phyloP scores from a whole-genome alignment of 1,140 invertebrate genomes.

The Elymnias hypermnestra region DNA sequence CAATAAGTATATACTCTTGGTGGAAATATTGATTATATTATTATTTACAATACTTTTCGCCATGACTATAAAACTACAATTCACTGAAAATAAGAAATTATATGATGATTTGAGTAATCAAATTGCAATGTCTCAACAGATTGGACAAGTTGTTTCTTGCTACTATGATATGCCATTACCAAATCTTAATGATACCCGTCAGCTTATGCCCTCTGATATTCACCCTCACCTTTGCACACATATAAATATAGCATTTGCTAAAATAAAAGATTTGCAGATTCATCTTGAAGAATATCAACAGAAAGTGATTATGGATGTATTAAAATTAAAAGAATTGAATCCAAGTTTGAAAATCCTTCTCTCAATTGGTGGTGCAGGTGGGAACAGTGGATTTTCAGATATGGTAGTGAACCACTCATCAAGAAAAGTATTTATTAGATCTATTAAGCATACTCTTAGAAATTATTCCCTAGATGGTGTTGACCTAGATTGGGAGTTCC shows the following conservation, averaged over 20 bases:
- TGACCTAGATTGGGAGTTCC: conserved; percentile 94
- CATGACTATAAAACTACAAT: too few species aligned
- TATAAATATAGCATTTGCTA: conserved; percentile 86
- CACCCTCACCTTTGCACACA: conserved; percentile 87
- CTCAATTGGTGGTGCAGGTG: conserved; percentile 83
- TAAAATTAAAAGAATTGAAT: conserved; percentile 79
- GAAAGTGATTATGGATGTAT: conserved; percentile 74
- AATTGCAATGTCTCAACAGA: too few species aligned
- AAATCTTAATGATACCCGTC: conserved; percentile 18
- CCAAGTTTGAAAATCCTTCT: conserved; percentile 86
- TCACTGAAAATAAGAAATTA: too few species aligned
- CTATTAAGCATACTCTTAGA: conserved; percentile 79
- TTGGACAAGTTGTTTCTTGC: conserved; percentile 59
- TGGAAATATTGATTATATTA: too few species aligned
- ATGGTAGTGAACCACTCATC: conserved; percentile 83
- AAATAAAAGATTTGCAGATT: conserved; percentile 80
- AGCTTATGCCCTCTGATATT: conserved; percentile 77
- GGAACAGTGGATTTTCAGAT: conserved; percentile 79
- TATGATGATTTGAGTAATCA: too few species aligned
- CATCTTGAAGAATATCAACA: conserved; percentile 56
- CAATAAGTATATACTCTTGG: too few species aligned
- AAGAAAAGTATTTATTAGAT: conserved; percentile 84
- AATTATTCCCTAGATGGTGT: conserved; percentile 85
- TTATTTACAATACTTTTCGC: too few species aligned
- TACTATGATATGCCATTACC: conserved; percentile 79